Conservation (phyloP, 2,113 vertebrate genomes). For the Xenopus borealis region DNA sequence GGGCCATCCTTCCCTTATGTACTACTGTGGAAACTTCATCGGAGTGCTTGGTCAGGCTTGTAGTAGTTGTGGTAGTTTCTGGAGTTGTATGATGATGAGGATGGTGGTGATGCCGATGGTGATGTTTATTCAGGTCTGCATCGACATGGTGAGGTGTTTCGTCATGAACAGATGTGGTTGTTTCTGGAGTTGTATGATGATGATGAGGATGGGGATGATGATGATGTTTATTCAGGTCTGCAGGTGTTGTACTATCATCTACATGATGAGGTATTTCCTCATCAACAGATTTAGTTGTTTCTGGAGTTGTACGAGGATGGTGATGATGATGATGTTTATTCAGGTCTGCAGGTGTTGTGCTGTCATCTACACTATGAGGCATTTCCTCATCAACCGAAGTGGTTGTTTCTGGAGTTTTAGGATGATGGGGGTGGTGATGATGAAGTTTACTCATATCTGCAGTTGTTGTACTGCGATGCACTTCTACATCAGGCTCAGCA, state of each 20-base stretch:
- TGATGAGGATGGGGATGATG: not conserved
- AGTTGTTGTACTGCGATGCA: not conserved
- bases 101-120: constrained; percentile 13
- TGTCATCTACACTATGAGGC: too few species aligned
- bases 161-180: not conserved
- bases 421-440: constrained; percentile 2
- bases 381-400: not conserved
- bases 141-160: too few species aligned
- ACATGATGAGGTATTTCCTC: not conserved
- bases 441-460: constrained; percentile 3
- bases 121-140: constrained; percentile 1
- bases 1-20: constrained; percentile 1
- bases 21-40: not conserved
- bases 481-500: not conserved
- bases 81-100: constrained; percentile 2
- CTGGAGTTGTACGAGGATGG: not conserved
- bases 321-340: not conserved
- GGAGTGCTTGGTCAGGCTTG: not conserved
- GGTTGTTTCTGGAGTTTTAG: not conserved
- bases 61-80: not conserved
- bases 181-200: not conserved
- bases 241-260: not conserved
- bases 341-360: not conserved
- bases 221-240: constrained; percentile 6
- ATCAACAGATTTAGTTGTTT: not conserved